These are phyloP conservation scores for Muscina levida DNA, from an alignment of 2,888 invertebrate genomes.

Conservation along the genomic window DNA sequence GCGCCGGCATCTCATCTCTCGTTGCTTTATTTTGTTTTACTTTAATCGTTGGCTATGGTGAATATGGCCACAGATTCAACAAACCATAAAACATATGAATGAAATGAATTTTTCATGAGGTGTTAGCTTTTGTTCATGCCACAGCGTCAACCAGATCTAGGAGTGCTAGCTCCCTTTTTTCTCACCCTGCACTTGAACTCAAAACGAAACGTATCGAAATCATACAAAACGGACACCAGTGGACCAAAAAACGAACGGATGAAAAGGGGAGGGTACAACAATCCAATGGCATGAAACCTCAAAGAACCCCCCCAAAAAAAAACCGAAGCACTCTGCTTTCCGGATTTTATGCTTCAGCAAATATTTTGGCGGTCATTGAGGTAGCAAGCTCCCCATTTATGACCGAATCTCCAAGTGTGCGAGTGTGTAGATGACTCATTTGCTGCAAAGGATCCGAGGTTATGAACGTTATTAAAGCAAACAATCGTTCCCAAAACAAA, in stretches of 20 bases:
- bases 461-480: slow-evolving; percentile 54
- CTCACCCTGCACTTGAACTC: slow-evolving; percentile 63
- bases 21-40: slow-evolving; percentile 48
- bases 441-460: background rate
- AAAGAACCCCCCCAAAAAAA: background rate
- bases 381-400: slow-evolving; percentile 26
- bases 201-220: slow-evolving; percentile 44
- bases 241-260: background rate
- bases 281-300: slow-evolving; percentile 40
- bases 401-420: background rate
- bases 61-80: slow-evolving; percentile 73
- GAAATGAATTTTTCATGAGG: slow-evolving; percentile 78
- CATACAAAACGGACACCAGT: background rate
- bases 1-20: slow-evolving; percentile 15
- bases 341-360: slow-evolving; percentile 64
- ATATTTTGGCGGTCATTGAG: slow-evolving; percentile 67
- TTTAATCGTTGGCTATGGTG: slow-evolving; percentile 52
- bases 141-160: slow-evolving; percentile 62
- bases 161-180: slow-evolving; percentile 66
- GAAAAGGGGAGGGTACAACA: background rate
- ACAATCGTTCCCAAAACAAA: slow-evolving; percentile 49
- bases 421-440: background rate
- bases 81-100: slow-evolving; percentile 78
- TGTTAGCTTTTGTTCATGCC: slow-evolving; percentile 76
- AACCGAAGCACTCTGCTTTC: slow-evolving; percentile 41